These are phyloP conservation scores for Bostrychus sinensis DNA, from an alignment of 2,113 vertebrate species.

Conservation along the genomic window DNA sequence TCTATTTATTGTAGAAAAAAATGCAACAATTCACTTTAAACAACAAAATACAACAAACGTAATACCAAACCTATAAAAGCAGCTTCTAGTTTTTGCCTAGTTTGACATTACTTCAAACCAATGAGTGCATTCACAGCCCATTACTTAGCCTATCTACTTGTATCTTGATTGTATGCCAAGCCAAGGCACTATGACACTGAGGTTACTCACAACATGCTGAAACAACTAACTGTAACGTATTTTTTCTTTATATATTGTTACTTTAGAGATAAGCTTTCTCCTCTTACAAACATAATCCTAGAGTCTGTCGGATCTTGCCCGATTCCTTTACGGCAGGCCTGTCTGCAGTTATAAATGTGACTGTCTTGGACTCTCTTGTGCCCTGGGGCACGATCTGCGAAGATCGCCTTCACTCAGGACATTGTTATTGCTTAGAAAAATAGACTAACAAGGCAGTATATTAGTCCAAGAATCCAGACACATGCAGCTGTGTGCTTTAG, in stretches of 20 bases:
- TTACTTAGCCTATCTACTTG: too few species aligned
- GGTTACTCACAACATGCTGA: too few species aligned
- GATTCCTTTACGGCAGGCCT: slow-evolving; percentile 44
- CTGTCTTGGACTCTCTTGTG: slow-evolving; percentile 22
- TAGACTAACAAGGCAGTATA: not conserved
- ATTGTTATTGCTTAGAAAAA: slow-evolving; percentile 21
- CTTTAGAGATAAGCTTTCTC: not conserved
- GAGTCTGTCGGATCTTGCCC: slow-evolving; percentile 31
- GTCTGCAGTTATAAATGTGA: slow-evolving; percentile 45
- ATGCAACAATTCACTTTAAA: too few species aligned
- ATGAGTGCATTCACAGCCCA: too few species aligned
- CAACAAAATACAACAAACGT: not conserved
- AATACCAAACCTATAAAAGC: too few species aligned
- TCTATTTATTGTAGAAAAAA: not conserved
- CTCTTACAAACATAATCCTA: not conserved
- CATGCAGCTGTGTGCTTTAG: not conserved
- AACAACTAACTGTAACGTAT: not conserved
- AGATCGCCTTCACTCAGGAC: slow-evolving; percentile 10
- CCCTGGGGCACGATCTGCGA: slow-evolving; percentile 27
- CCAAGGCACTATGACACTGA: too few species aligned
- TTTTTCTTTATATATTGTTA: too few species aligned
- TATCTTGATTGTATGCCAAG: too few species aligned
- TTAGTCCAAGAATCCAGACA: not conserved
- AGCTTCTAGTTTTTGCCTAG: too few species aligned
- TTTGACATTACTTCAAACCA: too few species aligned